Conservation (phyloP, 2,113 vertebrate genomes). For the Anser cygnoides region DNA sequence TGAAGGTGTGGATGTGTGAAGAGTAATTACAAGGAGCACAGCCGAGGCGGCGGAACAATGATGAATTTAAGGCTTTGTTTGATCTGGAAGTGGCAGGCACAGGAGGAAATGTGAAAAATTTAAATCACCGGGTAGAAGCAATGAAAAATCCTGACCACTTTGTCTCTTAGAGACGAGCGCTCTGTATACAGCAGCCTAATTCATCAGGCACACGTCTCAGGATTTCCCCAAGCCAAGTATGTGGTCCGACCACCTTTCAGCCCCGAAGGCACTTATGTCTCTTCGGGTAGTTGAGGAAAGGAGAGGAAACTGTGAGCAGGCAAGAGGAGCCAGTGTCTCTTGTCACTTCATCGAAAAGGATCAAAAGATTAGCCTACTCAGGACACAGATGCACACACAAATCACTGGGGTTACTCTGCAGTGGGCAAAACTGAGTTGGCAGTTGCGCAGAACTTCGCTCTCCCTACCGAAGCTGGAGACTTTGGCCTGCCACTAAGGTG, state of each 20-base stretch:
- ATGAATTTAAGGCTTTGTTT: constrained; percentile 47
- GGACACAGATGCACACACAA: background rate
- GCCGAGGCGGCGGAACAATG: background rate
- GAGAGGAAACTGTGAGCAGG: background rate
- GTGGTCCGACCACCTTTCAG: background rate
- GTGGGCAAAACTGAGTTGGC: too few relatives aligned
- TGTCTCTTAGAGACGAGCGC: background rate
- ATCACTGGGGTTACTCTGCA: background rate
- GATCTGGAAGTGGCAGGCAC: constrained; percentile 1
- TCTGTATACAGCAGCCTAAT: background rate
- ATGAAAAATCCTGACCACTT: background rate
- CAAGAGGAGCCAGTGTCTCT: background rate
- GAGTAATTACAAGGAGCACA: constrained; percentile 47
- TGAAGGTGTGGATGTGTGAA: constrained; percentile 18
- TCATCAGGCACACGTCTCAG: background rate
- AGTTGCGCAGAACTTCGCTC: background rate
- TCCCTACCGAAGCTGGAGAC: background rate
- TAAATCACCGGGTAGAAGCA: background rate
- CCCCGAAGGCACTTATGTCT: background rate
- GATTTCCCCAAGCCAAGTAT: background rate
- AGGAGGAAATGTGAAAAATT: constrained; percentile 38
- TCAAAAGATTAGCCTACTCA: background rate
- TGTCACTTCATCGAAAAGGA: background rate
- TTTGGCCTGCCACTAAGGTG: background rate
- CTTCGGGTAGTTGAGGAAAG: background rate